These are phyloP conservation scores for Limnephilus lunatus DNA, from an alignment of 2,888 invertebrate genomes.

Conservation along the genomic window DNA sequence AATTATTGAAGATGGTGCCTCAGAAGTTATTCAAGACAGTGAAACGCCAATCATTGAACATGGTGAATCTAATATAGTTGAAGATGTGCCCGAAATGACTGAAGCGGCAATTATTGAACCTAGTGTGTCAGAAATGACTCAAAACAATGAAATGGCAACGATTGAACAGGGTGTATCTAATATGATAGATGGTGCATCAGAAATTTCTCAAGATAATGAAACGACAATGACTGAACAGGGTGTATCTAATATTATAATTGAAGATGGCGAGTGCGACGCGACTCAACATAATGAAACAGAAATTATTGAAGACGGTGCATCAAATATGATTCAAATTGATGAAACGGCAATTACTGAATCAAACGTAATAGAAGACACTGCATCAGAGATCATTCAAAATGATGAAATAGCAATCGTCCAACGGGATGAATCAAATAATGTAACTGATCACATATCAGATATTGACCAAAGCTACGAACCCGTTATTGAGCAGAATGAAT, in stretches of 20 bases:
- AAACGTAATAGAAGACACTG: not conserved
- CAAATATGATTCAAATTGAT: not conserved
- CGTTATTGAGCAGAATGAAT: not conserved
- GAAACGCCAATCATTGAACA: not conserved
- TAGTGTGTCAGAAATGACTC: not conserved
- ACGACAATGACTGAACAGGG: not conserved
- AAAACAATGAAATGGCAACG: not conserved
- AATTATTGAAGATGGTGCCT: not conserved
- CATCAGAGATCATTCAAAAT: not conserved
- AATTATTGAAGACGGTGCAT: not conserved
- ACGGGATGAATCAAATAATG: not conserved
- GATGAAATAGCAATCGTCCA: not conserved
- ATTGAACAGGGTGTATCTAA: not conserved
- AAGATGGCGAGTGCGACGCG: not conserved
- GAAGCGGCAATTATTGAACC: not conserved
- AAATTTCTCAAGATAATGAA: conserved; percentile 5
- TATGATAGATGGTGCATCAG: not conserved
- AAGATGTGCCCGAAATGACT: not conserved
- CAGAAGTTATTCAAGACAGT: not conserved
- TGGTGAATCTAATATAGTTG: not conserved
- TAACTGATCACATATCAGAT: not conserved
- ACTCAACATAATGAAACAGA: not conserved
- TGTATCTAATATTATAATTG: conserved; percentile 10
- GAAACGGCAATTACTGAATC: not conserved
- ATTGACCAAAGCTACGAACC: not conserved